phyloP scores from a whole-genome alignment of 2,888 invertebrate species.

The Aradus depressus region DNA sequence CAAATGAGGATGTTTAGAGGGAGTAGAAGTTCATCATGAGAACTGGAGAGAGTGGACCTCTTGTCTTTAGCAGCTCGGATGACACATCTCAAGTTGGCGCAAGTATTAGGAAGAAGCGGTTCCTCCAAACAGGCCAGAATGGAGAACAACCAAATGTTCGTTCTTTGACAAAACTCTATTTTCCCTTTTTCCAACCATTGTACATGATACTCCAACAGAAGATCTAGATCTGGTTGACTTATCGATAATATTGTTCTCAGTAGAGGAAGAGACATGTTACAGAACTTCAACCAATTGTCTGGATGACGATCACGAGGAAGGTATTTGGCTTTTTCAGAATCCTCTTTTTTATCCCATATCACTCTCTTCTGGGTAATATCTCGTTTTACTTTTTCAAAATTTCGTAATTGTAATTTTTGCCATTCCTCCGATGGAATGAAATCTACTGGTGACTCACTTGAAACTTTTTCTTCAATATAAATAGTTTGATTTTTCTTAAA shows the following conservation, averaged over 20 bases:
- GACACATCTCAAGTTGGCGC: constrained; percentile 49
- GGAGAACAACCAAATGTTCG: constrained; percentile 56
- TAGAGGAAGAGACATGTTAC: not conserved
- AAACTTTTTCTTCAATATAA: constrained; percentile 13
- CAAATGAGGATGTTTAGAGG: constrained; percentile 59
- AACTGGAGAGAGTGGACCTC: constrained; percentile 33
- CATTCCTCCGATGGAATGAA: constrained; percentile 21
- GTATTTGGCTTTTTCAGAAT: not conserved
- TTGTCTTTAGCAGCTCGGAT: constrained; percentile 40
- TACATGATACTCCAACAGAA: constrained; percentile 27
- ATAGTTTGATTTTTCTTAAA: constrained; percentile 20
- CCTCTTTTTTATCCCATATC: constrained; percentile 3
- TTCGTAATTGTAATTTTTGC: constrained; percentile 15
- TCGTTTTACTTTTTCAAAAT: constrained; percentile 12
- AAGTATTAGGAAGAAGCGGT: constrained; percentile 56
- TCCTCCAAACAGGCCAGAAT: constrained; percentile 51
- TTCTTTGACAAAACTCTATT: constrained; percentile 39
- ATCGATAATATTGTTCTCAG: constrained; percentile 3
- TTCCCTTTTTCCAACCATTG: constrained; percentile 39
- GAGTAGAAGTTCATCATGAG: constrained; percentile 7
- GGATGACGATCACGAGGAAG: not conserved
- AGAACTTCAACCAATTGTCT: constrained; percentile 11
- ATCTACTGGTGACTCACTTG: not conserved
- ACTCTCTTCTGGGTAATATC: constrained; percentile 4
- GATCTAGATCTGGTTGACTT: constrained; percentile 12